Evolutionary conservation across 2,113 vertebrate species (phyloP).

Genomic region (Platichthys stellatus): DNA sequence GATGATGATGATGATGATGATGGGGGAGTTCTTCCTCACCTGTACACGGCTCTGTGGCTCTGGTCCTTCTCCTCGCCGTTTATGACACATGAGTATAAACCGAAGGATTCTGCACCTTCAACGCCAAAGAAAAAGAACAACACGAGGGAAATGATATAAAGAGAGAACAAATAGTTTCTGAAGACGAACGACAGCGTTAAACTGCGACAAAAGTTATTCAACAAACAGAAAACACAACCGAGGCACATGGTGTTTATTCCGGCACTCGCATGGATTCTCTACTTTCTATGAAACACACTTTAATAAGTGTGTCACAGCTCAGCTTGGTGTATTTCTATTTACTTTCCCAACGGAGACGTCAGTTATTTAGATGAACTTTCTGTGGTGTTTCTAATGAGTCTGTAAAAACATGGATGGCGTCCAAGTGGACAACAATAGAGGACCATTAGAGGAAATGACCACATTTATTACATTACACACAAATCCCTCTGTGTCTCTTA

Average conservation of each 20-base stretch:
- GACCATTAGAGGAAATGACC: conserved; percentile 23
- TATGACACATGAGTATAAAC: conserved; percentile 93
- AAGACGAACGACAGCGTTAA: background rate
- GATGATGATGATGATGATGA: background rate
- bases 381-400: conserved; percentile 37
- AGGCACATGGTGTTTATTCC: background rate
- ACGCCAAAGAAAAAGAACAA: conserved; percentile 7
- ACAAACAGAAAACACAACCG: background rate
- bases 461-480: background rate
- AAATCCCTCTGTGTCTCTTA: background rate
- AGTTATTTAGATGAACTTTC: conserved; percentile 17
- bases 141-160: background rate
- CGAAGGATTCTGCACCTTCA: conserved; percentile 94
- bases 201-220: background rate
- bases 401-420: conserved; percentile 12
- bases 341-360: conserved; percentile 26
- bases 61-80: conserved; percentile 96
- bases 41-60: conserved; percentile 95
- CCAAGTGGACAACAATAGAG: conserved; percentile 5
- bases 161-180: background rate
- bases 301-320: conserved; percentile 41
- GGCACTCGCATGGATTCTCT: conserved; percentile 3
- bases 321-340: conserved; percentile 41
- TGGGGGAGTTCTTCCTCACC: conserved; percentile 80
- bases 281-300: conserved; percentile 14